Conservation (phyloP, 2,797 vertebrate species). For the Poecile montanus region DNA sequence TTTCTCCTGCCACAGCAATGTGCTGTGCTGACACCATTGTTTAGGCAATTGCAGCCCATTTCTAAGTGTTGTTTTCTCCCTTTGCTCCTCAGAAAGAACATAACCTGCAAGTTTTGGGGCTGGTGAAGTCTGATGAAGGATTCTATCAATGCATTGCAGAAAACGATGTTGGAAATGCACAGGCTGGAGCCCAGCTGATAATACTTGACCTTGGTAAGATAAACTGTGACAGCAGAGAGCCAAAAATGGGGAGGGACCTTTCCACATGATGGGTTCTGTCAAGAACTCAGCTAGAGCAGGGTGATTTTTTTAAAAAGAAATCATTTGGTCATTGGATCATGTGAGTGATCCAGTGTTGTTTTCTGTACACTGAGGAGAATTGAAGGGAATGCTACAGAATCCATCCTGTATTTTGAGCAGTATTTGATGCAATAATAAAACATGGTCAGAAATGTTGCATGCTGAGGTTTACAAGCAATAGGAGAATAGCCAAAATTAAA, state of each 20-base stretch:
- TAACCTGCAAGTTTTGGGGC: conserved; percentile 94
- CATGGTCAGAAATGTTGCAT: neutral
- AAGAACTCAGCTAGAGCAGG: neutral
- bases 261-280: neutral
- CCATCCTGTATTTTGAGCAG: neutral
- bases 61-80: neutral
- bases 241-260: neutral
- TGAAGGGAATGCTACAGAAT: neutral
- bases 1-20: neutral
- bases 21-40: rapidly evolving
- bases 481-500: neutral
- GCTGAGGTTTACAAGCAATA: neutral
- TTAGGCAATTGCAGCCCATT: neutral
- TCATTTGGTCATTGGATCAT: no score
- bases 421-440: neutral
- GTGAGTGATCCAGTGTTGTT: neutral
- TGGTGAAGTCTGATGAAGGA: conserved; percentile 97
- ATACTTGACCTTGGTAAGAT: conserved; percentile 94
- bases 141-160: conserved; percentile 98
- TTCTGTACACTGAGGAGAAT: neutral
- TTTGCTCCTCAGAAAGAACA: conserved; percentile 89
- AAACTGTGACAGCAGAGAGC: neutral
- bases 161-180: conserved; percentile 93
- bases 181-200: conserved; percentile 94
- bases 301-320: neutral